Base-by-base conservation (phyloP, 2,888 invertebrate species). In the Spisula solida region DNA sequence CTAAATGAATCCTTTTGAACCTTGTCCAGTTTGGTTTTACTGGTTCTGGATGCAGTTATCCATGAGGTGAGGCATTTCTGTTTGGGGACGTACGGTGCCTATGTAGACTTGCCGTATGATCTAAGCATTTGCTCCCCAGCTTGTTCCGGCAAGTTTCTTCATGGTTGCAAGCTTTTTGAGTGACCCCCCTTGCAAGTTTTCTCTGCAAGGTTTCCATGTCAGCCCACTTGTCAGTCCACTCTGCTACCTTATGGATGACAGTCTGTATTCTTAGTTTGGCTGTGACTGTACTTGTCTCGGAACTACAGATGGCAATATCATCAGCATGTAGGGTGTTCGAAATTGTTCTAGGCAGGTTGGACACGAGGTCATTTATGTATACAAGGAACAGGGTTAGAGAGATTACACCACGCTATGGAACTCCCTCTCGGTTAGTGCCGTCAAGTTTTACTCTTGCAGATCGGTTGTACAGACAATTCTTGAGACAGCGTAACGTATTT, bases 191-290 rank as follows among this genome's bases (percentile, higher is more conserved):
- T 75, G 75, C 2, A 75, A 31, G 2, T 75, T 75, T 18, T 82
- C 82, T 29, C 25, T 60, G 82, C 60, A 41, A 12, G 82, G 20
- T 8, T 82, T 82, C 82, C 82, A 82, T 0, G 82, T 82, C 5
- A 82, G 82, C 48, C 81, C 81, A 81, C 81, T 81, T 81, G 48
- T 81, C 81, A 12, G 81, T 55, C 81, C 48, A 51, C 51, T 81
- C 25, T 51, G 81, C 48, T 29, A 81, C 51, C 20, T 81, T 81
- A 6, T 47, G 0, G 51, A 81, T 55, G 55, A 20, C 51, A n/a
- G 20, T 81, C 31, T 81, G 48, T 16, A 81, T 51, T 81, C 48
- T 48, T 20, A 51, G 2, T 18, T 12, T 81, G 55, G 81, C 51
- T 51, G 81, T 81, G 25, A 6, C 51, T 51, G 51, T 51, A 14